These are phyloP conservation scores for Coendou prehensilis DNA, from an alignment of 2,797 vertebrate species.

Conservation along the genomic window DNA sequence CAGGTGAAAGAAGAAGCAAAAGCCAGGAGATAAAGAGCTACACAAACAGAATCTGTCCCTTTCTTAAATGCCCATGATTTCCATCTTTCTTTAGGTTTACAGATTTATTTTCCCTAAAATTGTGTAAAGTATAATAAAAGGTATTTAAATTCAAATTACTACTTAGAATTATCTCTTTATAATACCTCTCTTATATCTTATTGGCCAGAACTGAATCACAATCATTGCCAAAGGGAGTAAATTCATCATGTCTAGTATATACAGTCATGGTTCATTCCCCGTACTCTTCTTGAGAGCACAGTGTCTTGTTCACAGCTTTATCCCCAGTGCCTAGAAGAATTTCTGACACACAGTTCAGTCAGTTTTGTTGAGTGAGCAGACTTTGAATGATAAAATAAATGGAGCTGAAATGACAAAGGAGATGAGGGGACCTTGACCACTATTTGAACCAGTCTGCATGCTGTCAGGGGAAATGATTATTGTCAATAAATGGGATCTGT, in stretches of 20 bases:
- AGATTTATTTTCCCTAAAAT: slow-evolving; percentile 48
- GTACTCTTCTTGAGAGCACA: not conserved
- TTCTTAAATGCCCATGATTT: not conserved
- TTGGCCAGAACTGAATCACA: not conserved
- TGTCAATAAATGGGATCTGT: not conserved
- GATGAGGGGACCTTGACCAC: not conserved
- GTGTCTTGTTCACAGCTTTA: not conserved
- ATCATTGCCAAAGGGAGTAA: not conserved
- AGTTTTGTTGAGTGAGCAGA: not conserved
- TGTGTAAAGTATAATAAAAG: not conserved
- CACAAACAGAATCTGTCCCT: not conserved
- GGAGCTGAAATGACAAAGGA: not conserved
- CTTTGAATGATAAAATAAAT: not conserved
- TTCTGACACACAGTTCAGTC: not conserved
- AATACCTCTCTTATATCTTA: not conserved
- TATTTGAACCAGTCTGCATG: not conserved
- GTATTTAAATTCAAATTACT: slow-evolving; percentile 30
- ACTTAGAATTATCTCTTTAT: not conserved
- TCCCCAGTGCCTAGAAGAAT: not conserved
- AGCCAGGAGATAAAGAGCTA: not conserved
- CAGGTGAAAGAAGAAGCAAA: not conserved
- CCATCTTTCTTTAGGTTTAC: slow-evolving; percentile 8
- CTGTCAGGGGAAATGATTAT: not conserved
- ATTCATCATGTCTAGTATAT: not conserved
- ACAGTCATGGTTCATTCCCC: not conserved